phyloP scores from a whole-genome alignment of 1,140 invertebrate species.

The Gerris buenoi region DNA sequence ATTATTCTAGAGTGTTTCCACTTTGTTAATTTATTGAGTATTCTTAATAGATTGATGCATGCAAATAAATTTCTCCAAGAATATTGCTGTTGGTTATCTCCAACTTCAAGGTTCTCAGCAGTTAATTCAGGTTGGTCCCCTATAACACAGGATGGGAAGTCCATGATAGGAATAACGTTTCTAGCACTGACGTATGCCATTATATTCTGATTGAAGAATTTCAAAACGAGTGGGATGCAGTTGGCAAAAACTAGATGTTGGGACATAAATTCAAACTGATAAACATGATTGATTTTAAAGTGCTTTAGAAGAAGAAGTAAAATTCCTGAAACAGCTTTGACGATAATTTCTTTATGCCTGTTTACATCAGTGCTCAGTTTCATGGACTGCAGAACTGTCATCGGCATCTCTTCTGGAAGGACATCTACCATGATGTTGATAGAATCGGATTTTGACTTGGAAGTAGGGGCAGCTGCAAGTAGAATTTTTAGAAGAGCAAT shows the following conservation, averaged over 20 bases:
- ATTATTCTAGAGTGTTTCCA: slow-evolving; percentile 99
- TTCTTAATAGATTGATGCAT: slow-evolving; percentile 90
- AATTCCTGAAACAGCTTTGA: slow-evolving; percentile 92
- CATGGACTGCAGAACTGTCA: slow-evolving; percentile 91
- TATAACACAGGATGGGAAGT: slow-evolving; percentile 91
- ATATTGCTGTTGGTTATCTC: slow-evolving; percentile 57
- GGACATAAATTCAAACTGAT: slow-evolving; percentile 98
- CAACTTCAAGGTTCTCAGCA: slow-evolving; percentile 80
- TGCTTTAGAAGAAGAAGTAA: slow-evolving; percentile 88
- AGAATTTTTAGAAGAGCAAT: slow-evolving; percentile 94
- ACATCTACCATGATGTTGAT: slow-evolving; percentile 98
- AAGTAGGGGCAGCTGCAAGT: slow-evolving; percentile 90
- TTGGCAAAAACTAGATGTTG: slow-evolving; percentile 99
- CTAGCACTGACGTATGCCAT: slow-evolving; percentile 87
- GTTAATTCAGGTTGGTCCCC: slow-evolving; percentile 90
- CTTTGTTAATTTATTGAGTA: slow-evolving; percentile 97
- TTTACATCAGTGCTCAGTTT: slow-evolving; percentile 95
- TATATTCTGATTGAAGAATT: slow-evolving; percentile 99
- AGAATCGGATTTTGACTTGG: slow-evolving; percentile 94
- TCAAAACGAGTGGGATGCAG: slow-evolving; percentile 93
- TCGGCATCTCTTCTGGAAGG: slow-evolving; percentile 90
- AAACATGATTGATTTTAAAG: slow-evolving; percentile 98
- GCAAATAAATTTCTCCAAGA: slow-evolving; percentile 98
- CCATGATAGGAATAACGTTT: slow-evolving; percentile 84
- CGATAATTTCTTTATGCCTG: slow-evolving; percentile 96